Conservation (phyloP, 2,888 invertebrate genomes). For the Agrilus mali region DNA sequence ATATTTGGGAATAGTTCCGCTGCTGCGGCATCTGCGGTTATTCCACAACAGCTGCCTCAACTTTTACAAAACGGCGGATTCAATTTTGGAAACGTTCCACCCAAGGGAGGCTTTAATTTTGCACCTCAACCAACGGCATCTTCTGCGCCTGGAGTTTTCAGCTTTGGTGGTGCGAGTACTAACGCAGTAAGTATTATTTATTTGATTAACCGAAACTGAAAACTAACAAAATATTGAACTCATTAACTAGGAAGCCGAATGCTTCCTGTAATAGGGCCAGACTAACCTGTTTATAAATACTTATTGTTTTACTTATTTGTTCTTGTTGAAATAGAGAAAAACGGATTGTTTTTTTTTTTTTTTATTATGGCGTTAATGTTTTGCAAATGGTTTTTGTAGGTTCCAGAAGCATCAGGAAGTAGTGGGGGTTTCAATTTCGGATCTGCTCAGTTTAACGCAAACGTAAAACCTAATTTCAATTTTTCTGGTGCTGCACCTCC, state of each 20-base stretch:
- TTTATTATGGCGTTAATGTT: neutral
- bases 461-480: constrained; percentile 35
- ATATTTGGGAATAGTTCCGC: constrained; percentile 10
- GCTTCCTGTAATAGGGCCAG: too few species aligned
- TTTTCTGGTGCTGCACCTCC: constrained; percentile 36
- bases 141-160: constrained; percentile 23
- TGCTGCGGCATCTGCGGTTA: constrained; percentile 3
- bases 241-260: neutral
- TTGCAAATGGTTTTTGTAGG: constrained; percentile 7
- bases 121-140: constrained; percentile 11
- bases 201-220: neutral
- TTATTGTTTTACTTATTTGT: too few species aligned
- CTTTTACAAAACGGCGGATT: constrained; percentile 22
- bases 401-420: constrained; percentile 13
- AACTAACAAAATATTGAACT: neutral
- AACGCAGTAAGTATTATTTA: constrained; percentile 16
- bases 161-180: constrained; percentile 23
- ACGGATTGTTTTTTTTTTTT: neutral
- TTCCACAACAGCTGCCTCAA: constrained; percentile 5
- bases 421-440: constrained; percentile 28
- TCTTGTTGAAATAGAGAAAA: too few species aligned
- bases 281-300: too few species aligned
- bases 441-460: constrained; percentile 31
- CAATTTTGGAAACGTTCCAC: constrained; percentile 23
- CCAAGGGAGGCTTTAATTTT: constrained; percentile 5